Evolutionary conservation across 2,888 invertebrate genomes (phyloP), one percentile per base, ranked within the genome.

Genomic region (Philereme vetulata): DNA sequence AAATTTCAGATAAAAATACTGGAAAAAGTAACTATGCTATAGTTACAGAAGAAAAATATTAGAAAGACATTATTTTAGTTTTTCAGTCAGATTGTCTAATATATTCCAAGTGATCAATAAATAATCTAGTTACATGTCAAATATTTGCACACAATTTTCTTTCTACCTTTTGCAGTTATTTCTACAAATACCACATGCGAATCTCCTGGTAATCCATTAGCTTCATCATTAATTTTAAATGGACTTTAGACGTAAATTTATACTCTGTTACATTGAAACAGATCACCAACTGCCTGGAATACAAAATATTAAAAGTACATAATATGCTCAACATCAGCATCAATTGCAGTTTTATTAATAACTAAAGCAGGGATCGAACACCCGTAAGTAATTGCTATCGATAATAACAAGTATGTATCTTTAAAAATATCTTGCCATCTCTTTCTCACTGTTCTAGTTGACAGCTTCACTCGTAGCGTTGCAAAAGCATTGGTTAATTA

Each of bases 281-380:
- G 85, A 86, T 91, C 91, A 91, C 91, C 90, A 91, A 86, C 90
- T 88, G 90, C 91, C 91, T 91, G 91, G 83, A 91, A 91, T 90
- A 80, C 82, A 91, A 91, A 90, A 85, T 89, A 90, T 83, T 78
- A 86, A 76, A 74, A 66, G 68, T 72, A 71, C 67, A 64, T 62
- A 66, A 62, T 47, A 61, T 48, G 45, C 40, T 60, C 52, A 50
- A 40, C 44, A 56, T 45, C 44, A 53, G 35, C 5, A 8, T 46
- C 46, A 46, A 5, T 33, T 46, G 10, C 7, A 34, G 10, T 46
- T 9, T 46, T 33, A 46, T 11, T 34, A 3, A 10, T 46, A 33
- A 46, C 21, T 21, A 21, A 21, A 21, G 21, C 21, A 21, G 21
- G 38, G 38, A 38, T 6, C 7, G 21, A 21, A 21, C 1, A 1